Percentiles rank a stretch among this genome's conserved stretches.
These are phyloP conservation scores for Ecliptopera silaceata DNA, from an alignment of 2,888 invertebrate species.

Conservation along the genomic window DNA sequence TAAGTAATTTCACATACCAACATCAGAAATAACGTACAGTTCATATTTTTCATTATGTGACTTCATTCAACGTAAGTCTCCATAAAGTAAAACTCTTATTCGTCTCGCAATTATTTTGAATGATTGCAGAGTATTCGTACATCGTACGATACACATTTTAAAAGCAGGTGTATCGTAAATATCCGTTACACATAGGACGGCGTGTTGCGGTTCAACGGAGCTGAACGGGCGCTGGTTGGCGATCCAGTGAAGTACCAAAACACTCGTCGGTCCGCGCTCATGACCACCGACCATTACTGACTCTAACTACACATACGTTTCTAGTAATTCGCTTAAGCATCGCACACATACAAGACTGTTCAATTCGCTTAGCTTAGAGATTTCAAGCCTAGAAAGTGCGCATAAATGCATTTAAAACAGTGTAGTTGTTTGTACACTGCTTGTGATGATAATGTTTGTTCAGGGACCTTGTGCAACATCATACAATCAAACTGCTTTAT, in stretches of 20 bases:
- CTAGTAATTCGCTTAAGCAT: constrained; percentile 56
- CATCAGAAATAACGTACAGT: not conserved
- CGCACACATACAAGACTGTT: constrained; percentile 40
- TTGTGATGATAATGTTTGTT: constrained; percentile 36
- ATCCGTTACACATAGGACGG: constrained; percentile 76
- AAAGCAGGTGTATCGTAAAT: constrained; percentile 59
- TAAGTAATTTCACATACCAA: not conserved
- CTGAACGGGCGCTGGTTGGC: constrained; percentile 68
- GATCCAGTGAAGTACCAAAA: constrained; percentile 38
- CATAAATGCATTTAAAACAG: constrained; percentile 47
- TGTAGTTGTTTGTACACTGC: constrained; percentile 41
- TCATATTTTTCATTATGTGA: not conserved
- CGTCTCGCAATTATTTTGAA: constrained; percentile 4
- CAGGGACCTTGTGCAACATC: constrained; percentile 39
- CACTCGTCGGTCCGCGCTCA: constrained; percentile 38
- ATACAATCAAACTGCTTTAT: constrained; percentile 47
- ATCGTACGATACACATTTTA: constrained; percentile 1
- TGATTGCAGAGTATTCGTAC: not conserved
- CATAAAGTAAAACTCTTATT: not conserved
- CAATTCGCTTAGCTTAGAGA: constrained; percentile 53
- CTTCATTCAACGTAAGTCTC: not conserved
- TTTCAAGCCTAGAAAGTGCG: constrained; percentile 65
- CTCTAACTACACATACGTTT: constrained; percentile 7
- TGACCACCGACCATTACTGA: constrained; percentile 34
- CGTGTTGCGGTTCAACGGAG: constrained; percentile 75